Evolutionary conservation across 2,113 vertebrate genomes (phyloP), one percentile per base, ranked within the genome.

Genomic region (Dermatemys mawii): DNA sequence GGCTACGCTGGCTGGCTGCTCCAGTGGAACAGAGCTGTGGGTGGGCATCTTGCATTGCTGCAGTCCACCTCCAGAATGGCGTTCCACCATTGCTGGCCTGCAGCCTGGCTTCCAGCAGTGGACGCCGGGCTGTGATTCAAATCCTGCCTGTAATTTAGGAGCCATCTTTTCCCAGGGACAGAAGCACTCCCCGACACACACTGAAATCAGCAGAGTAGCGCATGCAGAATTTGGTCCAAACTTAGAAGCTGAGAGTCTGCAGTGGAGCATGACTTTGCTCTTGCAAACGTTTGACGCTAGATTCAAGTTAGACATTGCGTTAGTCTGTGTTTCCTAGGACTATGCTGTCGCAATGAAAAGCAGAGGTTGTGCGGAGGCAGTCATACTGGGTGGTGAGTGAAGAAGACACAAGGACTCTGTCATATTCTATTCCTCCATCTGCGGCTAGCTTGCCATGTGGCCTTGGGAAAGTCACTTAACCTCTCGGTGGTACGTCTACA

Each of bases 1-100:
- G 35, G 22, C 24, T 50, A 1, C 8, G 14, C 3, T 44, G 48
- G 11, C 49, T 60, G 49, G 27, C 78, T 81, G 35, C 70, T 88
- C 4, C 57, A 79, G 41, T 54, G 6, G 24, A 38, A 46, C 84
- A 85, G 50, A 57, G 50, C 1, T n/a, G 8, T n/a, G 60, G 60
- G 35, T n/a, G 60, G 35, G 17, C 9, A 38, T n/a, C 35, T 38
- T 67, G 63, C 6, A 2, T 14, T n/a, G 35, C 35, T 17, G 16
- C 8, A 27, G 11, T 75, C 48, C 41, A 12, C 0, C 1, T 44
- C 49, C 32, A 53, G 0, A 0, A 29, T 63, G 73, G 32, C 80
- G 54, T 84, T 86, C 29, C 2, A 2, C 4, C 10, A 55, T 32
- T 75, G n/a, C 0, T 1, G 80, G 26, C 32, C 78, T 83, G 48